Evolutionary conservation across 2,797 vertebrate genomes (phyloP).

Genomic region (Hydrolagus colliei): DNA sequence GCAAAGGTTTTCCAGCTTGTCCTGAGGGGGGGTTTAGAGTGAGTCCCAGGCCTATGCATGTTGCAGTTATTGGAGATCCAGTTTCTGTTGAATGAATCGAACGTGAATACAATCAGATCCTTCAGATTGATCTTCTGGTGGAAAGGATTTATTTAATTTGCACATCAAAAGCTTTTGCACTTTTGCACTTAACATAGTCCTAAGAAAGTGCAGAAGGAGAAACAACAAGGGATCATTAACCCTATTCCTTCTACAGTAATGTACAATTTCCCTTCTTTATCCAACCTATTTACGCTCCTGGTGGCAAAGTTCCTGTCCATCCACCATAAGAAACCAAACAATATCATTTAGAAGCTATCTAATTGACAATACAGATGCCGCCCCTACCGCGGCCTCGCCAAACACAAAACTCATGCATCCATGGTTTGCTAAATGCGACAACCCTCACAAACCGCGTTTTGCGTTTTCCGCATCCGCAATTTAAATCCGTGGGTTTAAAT

Average conservation of each 20-base stretch:
- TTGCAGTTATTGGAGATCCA: conserved; percentile 83
- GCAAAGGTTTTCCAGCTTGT: conserved; percentile 83
- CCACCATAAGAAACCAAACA: not conserved
- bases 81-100: conserved; percentile 64
- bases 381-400: too few relatives aligned
- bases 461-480: too few relatives aligned
- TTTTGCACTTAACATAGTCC: not conserved
- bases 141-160: not conserved
- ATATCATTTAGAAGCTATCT: not conserved
- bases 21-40: conserved; percentile 77
- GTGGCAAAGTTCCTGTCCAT: not conserved
- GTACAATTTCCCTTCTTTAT: not conserved
- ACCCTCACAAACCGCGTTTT: too few relatives aligned
- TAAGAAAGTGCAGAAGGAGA: not conserved
- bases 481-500: too few relatives aligned
- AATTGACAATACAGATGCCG: too few relatives aligned
- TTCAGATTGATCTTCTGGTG: not conserved
- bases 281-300: not conserved
- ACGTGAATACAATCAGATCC: not conserved
- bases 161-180: too few relatives aligned
- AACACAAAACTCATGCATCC: too few relatives aligned
- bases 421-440: too few relatives aligned
- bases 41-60: conserved; percentile 79
- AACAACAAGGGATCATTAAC: not conserved
- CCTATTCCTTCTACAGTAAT: not conserved